phyloP scores from a whole-genome alignment of 2,888 invertebrate species.

The Eupithecia centaureata region DNA sequence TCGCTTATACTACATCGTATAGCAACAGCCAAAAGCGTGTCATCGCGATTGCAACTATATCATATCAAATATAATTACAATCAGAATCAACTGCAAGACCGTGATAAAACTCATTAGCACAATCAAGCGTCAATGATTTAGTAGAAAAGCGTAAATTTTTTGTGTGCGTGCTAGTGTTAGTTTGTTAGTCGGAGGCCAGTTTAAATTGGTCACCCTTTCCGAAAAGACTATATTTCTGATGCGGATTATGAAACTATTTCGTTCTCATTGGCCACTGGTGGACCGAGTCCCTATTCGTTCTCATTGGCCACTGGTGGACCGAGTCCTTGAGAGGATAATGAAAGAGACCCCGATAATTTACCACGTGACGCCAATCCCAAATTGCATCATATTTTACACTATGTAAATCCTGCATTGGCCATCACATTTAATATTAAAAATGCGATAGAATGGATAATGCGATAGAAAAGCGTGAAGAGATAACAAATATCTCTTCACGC shows the following conservation, averaged over 20 bases:
- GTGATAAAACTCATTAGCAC: conserved; percentile 6
- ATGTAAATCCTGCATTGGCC: too few relatives aligned
- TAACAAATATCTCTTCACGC: too few relatives aligned
- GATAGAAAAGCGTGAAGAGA: too few relatives aligned
- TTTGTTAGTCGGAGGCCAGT: conserved; percentile 24
- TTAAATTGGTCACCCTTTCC: conserved; percentile 64
- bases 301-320: not conserved
- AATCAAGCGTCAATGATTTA: conserved; percentile 7
- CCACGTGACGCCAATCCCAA: not conserved
- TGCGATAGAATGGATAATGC: too few relatives aligned
- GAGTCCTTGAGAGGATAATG: not conserved
- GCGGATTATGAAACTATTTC: not conserved
- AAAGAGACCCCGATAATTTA: not conserved
- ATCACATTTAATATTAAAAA: too few relatives aligned
- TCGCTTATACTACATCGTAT: not conserved
- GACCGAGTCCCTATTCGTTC: not conserved
- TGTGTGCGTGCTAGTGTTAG: not conserved
- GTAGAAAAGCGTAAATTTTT: not conserved
- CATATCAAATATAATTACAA: not conserved
- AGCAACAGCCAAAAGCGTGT: not conserved
- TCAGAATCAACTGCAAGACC: conserved; percentile 2
- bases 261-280: not conserved
- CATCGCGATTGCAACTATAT: not conserved
- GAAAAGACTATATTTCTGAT: conserved; percentile 92
- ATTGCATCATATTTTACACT: too few relatives aligned